Evolutionary conservation across 2,797 vertebrate species (phyloP), one percentile per base, ranked within the genome.

Genomic region (Amazona ochrocephala): DNA sequence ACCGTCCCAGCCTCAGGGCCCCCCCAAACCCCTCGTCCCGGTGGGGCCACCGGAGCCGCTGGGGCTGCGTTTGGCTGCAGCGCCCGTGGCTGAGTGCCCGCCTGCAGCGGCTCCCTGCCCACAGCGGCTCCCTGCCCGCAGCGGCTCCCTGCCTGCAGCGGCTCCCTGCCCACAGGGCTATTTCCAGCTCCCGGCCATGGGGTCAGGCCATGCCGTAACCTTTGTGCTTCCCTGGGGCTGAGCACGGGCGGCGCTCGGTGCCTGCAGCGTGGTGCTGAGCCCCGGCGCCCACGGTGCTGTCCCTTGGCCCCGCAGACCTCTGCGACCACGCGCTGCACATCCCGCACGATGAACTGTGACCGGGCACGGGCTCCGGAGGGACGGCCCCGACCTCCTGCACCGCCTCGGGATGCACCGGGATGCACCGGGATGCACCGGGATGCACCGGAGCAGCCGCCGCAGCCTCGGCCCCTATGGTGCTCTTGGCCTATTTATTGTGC

Each of bases 321-420:
- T 99, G 99, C 73, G 99, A 99, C 98, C 98, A 99, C 7, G 98
- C 99, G 56, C 98, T 99, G 87, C 98, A 98, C 96, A 98, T 98
- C 83, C 97, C 98, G 2, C 99, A 99, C 2, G 99, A 99, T 53
- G 99, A 99, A 94, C 98, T 99, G 88, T 99, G 98, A 99, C 29
- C 1, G 23, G 42, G 41, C 41, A 56, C 62, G 1, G 21, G 50
- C 26, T 17, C 39, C 12, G 0, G 12, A 30, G 0, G 7, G 19
- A 21, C 0, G 4, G 16, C 60, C 45, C 65, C 37, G 13, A 4
- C 65, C 72, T 82, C 87, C 41, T 0, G n/a, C 22, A 13, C 21
- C 6, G 4, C 27, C 88, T 41, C 12, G 5, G 44, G 44, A 21
- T 45, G 44, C 44, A 45, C 44, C 44, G 44, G 3, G 44, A 21